These are phyloP conservation scores for Columba guinea DNA, from an alignment of 2,797 vertebrate species.

Conservation along the genomic window DNA sequence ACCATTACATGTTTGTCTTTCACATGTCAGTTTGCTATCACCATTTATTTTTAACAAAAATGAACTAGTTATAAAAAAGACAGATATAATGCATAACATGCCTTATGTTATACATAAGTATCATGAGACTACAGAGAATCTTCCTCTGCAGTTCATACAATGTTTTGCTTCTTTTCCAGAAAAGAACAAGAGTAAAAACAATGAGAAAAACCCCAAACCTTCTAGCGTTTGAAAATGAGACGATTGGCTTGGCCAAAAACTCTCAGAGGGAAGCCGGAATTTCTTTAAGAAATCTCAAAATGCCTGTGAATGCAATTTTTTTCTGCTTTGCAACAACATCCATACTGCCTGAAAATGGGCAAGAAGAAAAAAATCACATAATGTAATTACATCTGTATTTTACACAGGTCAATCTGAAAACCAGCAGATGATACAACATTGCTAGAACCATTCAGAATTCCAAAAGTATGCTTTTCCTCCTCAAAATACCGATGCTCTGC, in stretches of 20 bases:
- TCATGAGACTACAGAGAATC: not conserved
- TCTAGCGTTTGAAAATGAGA: not conserved
- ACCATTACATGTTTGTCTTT: conserved; percentile 61
- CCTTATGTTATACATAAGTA: not conserved
- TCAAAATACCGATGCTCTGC: not conserved
- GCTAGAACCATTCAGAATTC: not conserved
- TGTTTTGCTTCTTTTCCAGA: not conserved
- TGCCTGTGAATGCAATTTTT: not conserved
- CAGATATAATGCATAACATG: not conserved
- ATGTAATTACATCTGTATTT: not conserved
- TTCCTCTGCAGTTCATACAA: not conserved
- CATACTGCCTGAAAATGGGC: not conserved
- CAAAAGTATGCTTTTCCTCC: not conserved
- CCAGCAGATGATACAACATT: not conserved
- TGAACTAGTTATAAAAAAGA: conserved; percentile 33
- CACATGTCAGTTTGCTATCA: conserved; percentile 53
- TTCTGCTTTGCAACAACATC: not conserved
- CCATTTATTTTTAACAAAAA: conserved; percentile 58
- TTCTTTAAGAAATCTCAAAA: not conserved
- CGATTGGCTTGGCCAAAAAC: not conserved
- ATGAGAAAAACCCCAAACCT: not conserved
- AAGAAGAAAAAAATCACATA: not conserved
- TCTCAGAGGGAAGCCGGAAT: not conserved
- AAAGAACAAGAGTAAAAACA: not conserved
- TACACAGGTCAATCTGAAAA: not conserved